Evolutionary conservation across 2,113 vertebrate genomes (phyloP).

Genomic region (Onychorhynchus coronatus): DNA sequence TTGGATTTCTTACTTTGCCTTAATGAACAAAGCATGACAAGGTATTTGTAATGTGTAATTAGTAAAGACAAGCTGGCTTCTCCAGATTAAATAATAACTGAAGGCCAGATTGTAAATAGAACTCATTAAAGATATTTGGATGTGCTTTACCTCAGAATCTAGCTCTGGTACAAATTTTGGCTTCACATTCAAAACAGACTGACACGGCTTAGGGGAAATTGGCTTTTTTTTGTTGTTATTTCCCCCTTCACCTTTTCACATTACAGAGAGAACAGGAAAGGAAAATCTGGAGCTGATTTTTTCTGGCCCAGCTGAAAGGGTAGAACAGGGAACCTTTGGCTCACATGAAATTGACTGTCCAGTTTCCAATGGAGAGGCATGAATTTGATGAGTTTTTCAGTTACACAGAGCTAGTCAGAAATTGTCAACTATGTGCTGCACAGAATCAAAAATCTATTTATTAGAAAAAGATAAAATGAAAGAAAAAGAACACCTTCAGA

Average conservation of each 20-base stretch:
- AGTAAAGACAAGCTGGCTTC: conserved; percentile 10
- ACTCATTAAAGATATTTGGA: conserved; percentile 11
- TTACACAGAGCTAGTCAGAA: not conserved
- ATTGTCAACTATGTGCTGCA: not conserved
- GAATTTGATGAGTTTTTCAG: not conserved
- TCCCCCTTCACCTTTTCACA: not conserved
- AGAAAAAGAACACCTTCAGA: not conserved
- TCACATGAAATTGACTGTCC: not conserved
- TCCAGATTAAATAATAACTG: conserved; percentile 28
- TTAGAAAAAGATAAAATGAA: not conserved
- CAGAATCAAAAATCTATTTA: not conserved
- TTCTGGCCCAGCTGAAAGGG: not conserved
- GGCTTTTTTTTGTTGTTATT: not conserved
- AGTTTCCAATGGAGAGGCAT: not conserved
- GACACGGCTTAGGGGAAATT: not conserved
- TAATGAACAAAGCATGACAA: not conserved
- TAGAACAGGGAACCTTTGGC: not conserved
- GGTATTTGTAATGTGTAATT: not conserved
- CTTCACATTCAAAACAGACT: not conserved
- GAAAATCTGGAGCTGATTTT: not conserved
- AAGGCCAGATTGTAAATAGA: not conserved
- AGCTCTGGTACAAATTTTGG: not conserved
- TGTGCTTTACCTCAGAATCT: not conserved
- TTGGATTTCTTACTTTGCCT: not conserved
- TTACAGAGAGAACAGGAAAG: not conserved